A percentile compares a stretch with the other conserved stretches of the same genome.
Conservation (phyloP, 2,888 invertebrate genomes). For the Drosophila meridiana region DNA sequence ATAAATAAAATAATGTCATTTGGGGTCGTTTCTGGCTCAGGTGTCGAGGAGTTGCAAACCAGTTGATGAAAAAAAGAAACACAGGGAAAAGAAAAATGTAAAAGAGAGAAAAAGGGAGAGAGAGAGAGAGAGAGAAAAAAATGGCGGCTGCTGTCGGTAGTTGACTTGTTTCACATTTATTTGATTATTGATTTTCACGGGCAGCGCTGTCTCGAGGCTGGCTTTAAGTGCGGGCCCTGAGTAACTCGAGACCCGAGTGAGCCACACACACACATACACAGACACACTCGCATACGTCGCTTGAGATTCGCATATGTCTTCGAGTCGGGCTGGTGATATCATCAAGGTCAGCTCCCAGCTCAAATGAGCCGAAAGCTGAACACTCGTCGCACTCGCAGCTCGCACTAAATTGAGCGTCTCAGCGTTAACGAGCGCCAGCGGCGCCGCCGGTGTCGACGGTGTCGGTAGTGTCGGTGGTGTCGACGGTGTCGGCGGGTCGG, state of each 20-base stretch:
- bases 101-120: neutral
- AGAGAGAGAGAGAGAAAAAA: slow-evolving; percentile 29
- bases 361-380: slow-evolving; percentile 61
- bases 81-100: neutral
- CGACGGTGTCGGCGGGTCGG: slow-evolving; percentile 12
- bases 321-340: slow-evolving; percentile 64
- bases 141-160: slow-evolving; percentile 60
- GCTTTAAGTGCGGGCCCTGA: slow-evolving; percentile 67
- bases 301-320: slow-evolving; percentile 67
- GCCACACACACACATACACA: slow-evolving; percentile 36
- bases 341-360: slow-evolving; percentile 68
- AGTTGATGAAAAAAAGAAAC: slow-evolving; percentile 14
- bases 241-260: slow-evolving; percentile 57
- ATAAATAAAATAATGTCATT: slow-evolving; percentile 53
- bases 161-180: slow-evolving; percentile 71
- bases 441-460: slow-evolving; percentile 48
- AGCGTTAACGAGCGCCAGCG: slow-evolving; percentile 70
- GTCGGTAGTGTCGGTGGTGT: slow-evolving; percentile 6
- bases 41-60: slow-evolving; percentile 6
- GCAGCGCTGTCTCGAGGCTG: slow-evolving; percentile 46
- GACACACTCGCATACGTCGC: slow-evolving; percentile 14
- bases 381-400: slow-evolving; percentile 43
- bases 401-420: slow-evolving; percentile 77
- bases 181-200: slow-evolving; percentile 73
- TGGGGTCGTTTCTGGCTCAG: slow-evolving; percentile 47